Evolutionary conservation across 2,113 vertebrate genomes (phyloP), one percentile per base, ranked within the genome.

Genomic region (Ceyx cyanopectus): DNA sequence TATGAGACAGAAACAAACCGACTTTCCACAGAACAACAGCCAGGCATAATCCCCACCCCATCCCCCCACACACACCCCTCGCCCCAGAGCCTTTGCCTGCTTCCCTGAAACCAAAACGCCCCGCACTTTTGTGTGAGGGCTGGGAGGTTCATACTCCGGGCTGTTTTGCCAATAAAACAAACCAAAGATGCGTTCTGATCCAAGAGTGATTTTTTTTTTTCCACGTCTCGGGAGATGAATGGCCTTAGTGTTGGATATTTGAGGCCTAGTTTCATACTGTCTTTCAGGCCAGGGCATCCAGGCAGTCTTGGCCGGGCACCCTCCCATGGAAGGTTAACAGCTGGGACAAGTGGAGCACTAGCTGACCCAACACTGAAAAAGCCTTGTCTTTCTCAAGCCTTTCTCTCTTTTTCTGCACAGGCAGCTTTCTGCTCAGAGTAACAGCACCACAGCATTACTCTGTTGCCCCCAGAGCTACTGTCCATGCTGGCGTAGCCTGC

Each of bases 1-100:
- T 87, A 95, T 94, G 91, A 97, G 92, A 94, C 73, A 74, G 77
- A 90, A 97, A 92, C 88, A 97, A 96, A 89, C 81, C 67, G 14
- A 93, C 85, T 93, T 96, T 93, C 89, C 92, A 17, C 87, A 85
- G 81, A 95, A 97, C 82, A 95, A 92, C 89, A 92, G 85, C 62
- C 84, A 89, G 48, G 51, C 66, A 32, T 96, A 97, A 97, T 96
- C 93, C 48, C 72, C 53, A 97, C 34, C 34, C 34, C 34, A 34
- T 7, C 96, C 93, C 48, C 76, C 53, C 23, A 9, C 56, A 9
- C 43, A 17, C 22, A 3, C 45, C 70, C 70, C 37, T 72, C 1
- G 0, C 66, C 51, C 41, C 78, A 14, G 41, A 0, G 3, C 60
- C 82, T 94, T 91, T 2, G 3, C 83, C 53, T 61, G 69, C 30